Conservation (phyloP, 2,113 vertebrate genomes). For the Cygnus buccinator region DNA sequence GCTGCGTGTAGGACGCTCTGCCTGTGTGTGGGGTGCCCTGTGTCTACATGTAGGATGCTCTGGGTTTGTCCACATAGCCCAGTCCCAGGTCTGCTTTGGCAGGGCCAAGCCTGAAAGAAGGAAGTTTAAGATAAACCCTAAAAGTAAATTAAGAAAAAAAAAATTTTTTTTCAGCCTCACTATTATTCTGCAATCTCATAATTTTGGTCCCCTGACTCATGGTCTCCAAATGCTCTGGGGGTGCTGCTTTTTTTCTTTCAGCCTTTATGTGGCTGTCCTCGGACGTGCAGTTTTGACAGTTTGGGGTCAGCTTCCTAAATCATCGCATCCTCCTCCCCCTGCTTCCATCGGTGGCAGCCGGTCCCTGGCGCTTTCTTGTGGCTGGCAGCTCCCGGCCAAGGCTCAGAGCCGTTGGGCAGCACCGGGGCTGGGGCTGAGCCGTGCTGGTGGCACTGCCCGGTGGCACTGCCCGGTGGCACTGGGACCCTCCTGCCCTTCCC, state of each 20-base stretch:
- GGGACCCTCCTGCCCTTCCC: neutral
- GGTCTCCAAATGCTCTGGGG: neutral
- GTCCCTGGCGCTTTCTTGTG: neutral
- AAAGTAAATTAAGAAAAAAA: neutral
- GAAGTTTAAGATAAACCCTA: neutral
- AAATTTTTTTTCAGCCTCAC: neutral
- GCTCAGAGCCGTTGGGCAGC: rapidly evolving
- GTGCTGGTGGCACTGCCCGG: neutral
- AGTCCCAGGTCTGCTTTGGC: neutral
- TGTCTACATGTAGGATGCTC: rapidly evolving
- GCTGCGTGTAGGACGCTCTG: neutral
- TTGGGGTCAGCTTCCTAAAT: neutral
- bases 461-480: neutral
- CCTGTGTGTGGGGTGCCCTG: neutral
- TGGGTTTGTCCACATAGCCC: neutral
- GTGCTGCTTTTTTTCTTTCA: neutral
- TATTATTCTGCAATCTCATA: neutral
- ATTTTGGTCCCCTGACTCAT: neutral
- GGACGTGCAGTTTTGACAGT: neutral
- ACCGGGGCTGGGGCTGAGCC: neutral
- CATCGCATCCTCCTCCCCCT: neutral
- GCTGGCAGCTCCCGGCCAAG: neutral
- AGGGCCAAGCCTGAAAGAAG: neutral
- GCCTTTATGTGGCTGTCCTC: neutral
- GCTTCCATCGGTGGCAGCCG: neutral